Evolutionary conservation across 2,888 invertebrate species (phyloP).

Genomic region (Steromphala cineraria): DNA sequence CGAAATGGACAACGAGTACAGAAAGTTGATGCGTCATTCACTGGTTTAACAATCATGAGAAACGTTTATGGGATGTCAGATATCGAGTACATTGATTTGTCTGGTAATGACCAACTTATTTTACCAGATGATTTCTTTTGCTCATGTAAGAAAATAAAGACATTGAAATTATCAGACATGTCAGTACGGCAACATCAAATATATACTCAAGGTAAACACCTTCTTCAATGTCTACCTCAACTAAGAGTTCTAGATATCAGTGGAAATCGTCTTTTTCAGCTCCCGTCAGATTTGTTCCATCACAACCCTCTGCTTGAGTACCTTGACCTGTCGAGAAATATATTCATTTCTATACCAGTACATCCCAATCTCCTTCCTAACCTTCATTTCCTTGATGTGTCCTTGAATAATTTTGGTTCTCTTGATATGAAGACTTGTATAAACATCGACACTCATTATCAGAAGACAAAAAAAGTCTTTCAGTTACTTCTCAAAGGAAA

Average conservation of each 20-base stretch:
- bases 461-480: not conserved
- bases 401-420: too few species aligned
- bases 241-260: not conserved
- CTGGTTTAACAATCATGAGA: not conserved
- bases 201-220: not conserved
- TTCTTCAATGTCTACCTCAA: not conserved
- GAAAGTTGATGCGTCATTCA: not conserved
- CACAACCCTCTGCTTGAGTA: not conserved
- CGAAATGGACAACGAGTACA: not conserved
- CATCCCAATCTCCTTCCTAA: not conserved
- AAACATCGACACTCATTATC: too few species aligned
- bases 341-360: not conserved
- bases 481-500: not conserved
- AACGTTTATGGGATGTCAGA: not conserved
- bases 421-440: too few species aligned
- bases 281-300: not conserved
- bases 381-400: too few species aligned
- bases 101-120: not conserved
- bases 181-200: not conserved
- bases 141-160: not conserved
- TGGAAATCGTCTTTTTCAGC: not conserved
- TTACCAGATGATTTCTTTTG: not conserved
- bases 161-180: not conserved
- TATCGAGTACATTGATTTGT: not conserved
- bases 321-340: not conserved